Evolutionary conservation across 2,113 vertebrate species (phyloP).

Genomic region (Carassius auratus): DNA sequence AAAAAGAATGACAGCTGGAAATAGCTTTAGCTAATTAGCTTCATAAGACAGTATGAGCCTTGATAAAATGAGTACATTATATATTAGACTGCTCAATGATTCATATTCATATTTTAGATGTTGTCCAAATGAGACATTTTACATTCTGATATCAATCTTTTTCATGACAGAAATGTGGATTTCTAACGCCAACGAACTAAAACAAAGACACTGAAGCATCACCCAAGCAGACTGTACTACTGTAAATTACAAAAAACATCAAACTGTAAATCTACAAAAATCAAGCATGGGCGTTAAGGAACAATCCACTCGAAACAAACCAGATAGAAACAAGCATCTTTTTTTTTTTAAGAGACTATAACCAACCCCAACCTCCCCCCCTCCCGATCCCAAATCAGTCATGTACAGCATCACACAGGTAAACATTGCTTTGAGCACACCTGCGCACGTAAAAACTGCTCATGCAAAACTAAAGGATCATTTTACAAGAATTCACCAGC

Average conservation of each 20-base stretch:
- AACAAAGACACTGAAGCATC: conserved; percentile 79
- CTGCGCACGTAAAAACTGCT: conserved; percentile 73
- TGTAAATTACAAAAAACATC: conserved; percentile 64
- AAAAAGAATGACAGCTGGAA: conserved; percentile 78
- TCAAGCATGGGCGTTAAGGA: conserved; percentile 50
- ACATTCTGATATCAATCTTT: conserved; percentile 65
- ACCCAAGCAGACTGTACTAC: conserved; percentile 68
- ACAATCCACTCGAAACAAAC: conserved; percentile 55
- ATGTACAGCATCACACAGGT: conserved; percentile 61
- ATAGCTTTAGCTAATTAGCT: conserved; percentile 8
- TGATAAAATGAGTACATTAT: conserved; percentile 32
- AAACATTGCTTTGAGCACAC: conserved; percentile 77
- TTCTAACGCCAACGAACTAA: conserved; percentile 74
- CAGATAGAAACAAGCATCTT: conserved; percentile 25
- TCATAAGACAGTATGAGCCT: conserved; percentile 70
- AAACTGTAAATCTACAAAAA: conserved; percentile 60
- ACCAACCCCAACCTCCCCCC: conserved; percentile 24
- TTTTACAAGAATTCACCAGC: conserved; percentile 73
- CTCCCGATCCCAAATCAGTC: not conserved
- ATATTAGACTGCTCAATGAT: conserved; percentile 33
- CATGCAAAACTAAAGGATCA: conserved; percentile 83
- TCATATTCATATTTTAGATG: conserved; percentile 21
- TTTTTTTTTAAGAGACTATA: conserved; percentile 58
- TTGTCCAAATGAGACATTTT: conserved; percentile 56
- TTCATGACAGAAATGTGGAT: conserved; percentile 47